A percentile compares a stretch with the other conserved stretches of the same genome.
These are phyloP conservation scores for Alexandromys oeconomus DNA, from an alignment of 2,797 vertebrate species.

Conservation along the genomic window DNA sequence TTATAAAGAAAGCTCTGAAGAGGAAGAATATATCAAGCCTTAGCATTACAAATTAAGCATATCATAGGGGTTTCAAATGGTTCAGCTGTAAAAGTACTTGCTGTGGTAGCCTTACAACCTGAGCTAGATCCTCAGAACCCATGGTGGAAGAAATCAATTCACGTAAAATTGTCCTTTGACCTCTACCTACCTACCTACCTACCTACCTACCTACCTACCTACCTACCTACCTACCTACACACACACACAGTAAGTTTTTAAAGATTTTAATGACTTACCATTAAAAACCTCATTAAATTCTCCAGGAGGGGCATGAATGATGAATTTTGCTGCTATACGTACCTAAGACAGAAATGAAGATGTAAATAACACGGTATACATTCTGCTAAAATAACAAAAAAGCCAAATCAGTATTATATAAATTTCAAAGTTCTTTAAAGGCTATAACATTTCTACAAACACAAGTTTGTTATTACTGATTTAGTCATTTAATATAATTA, in stretches of 20 bases:
- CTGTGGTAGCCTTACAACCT: not conserved
- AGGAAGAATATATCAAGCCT: not conserved
- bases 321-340: conserved; percentile 97
- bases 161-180: not conserved
- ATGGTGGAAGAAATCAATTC: not conserved
- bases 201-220: not conserved
- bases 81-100: not conserved
- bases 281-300: conserved; percentile 99
- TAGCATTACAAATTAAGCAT: conserved; percentile 19
- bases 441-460: not conserved
- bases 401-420: not conserved
- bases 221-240: not conserved
- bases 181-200: not conserved
- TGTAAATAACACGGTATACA: conserved; percentile 33
- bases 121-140: not conserved
- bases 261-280: conserved; percentile 89
- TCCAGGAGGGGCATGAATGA: conserved; percentile 97
- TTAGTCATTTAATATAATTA: conserved; percentile 54
- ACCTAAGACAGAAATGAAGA: conserved; percentile 90
- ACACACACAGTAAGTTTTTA: not conserved
- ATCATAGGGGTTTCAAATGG: not conserved
- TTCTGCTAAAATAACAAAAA: conserved; percentile 28
- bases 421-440: conserved; percentile 51
- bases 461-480: conserved; percentile 50
- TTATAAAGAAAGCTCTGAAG: not conserved